Percentiles rank a stretch among this genome's conserved stretches.
These are phyloP conservation scores for Beroe ovata DNA, from an alignment of 37 sponge, comb jelly and placozoan genomes.

Conservation along the genomic window DNA sequence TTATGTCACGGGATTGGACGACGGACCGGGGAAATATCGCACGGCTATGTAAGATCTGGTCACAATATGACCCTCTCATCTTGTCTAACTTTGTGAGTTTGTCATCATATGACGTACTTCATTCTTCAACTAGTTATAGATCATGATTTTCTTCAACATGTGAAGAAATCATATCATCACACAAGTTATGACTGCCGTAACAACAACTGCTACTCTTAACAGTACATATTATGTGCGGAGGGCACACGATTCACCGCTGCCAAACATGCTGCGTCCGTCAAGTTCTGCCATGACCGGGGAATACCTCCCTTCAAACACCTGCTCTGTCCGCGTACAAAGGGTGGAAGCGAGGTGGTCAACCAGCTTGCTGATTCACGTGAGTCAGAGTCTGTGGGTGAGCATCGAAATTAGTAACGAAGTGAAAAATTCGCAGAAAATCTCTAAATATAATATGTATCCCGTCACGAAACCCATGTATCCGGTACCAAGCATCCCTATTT, in stretches of 20 bases:
- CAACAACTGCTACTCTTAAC: no score
- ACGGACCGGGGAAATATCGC: constrained; percentile 73
- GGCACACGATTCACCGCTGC: constrained; percentile 86
- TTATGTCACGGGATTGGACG: constrained; percentile 79
- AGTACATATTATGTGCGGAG: constrained; percentile 87
- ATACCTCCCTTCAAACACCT: constrained; percentile 77
- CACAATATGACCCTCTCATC: constrained; percentile 69
- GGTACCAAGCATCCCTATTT: neutral
- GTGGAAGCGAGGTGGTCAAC: constrained; percentile 48
- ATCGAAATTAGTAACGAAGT: neutral
- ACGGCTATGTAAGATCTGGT: constrained; percentile 69
- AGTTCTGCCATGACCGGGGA: constrained; percentile 71
- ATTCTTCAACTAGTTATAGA: neutral
- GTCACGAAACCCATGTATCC: no score
- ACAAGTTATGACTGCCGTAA: no score
- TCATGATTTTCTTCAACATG: neutral
- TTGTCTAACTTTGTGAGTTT: constrained; percentile 27
- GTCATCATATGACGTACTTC: neutral
- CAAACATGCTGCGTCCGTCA: constrained; percentile 78
- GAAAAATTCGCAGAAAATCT: neutral
- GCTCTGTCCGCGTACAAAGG: constrained; percentile 83
- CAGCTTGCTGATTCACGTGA: constrained; percentile 14
- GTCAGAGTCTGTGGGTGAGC: no score
- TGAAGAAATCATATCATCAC: neutral
- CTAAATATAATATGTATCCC: no score